These are phyloP conservation scores for Aphelenchoides avenae DNA, from an alignment of 1,140 invertebrate genomes.

Conservation along the genomic window DNA sequence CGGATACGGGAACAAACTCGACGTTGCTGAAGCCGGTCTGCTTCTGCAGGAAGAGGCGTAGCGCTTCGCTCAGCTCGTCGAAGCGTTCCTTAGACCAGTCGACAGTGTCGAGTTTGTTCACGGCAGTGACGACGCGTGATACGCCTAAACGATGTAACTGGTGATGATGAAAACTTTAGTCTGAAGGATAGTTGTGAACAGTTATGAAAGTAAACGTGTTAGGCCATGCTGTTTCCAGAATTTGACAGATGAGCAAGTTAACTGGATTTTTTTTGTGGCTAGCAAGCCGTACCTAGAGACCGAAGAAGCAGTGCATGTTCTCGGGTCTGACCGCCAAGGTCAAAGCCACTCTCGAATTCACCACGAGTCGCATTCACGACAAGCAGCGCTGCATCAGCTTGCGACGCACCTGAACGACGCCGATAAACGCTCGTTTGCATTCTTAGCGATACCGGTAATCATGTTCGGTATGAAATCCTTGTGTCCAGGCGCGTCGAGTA, in stretches of 20 bases:
- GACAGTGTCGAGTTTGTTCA: slow-evolving; percentile 65
- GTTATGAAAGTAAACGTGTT: slow-evolving; percentile 18
- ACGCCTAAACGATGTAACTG: slow-evolving; percentile 65
- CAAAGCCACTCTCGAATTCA: slow-evolving; percentile 98
- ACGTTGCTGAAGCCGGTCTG: slow-evolving; percentile 72
- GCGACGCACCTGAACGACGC: slow-evolving; percentile 71
- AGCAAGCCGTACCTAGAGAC: slow-evolving; percentile 70
- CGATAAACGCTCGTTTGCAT: background rate
- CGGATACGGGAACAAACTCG: slow-evolving; percentile 88
- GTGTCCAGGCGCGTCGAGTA: slow-evolving; percentile 94
- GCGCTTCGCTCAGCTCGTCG: slow-evolving; percentile 76
- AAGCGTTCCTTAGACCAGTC: slow-evolving; percentile 69
- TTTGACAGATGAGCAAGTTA: slow-evolving; percentile 5
- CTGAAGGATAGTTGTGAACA: slow-evolving; percentile 11
- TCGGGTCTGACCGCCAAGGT: slow-evolving; percentile 89
- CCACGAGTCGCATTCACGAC: slow-evolving; percentile 88
- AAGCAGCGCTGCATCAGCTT: slow-evolving; percentile 90
- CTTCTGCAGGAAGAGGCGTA: slow-evolving; percentile 83
- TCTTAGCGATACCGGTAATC: slow-evolving; percentile 70
- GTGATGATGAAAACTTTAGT: slow-evolving; percentile 11
- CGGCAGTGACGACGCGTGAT: slow-evolving; percentile 69
- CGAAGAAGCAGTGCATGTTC: slow-evolving; percentile 90
- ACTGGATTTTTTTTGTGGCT: no score
- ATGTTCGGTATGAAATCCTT: slow-evolving; percentile 96
- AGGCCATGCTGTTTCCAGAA: background rate